A percentile compares a stretch with the other conserved stretches of the same genome.
Conservation (phyloP, 2,888 invertebrate genomes). For the Globia sparganii region DNA sequence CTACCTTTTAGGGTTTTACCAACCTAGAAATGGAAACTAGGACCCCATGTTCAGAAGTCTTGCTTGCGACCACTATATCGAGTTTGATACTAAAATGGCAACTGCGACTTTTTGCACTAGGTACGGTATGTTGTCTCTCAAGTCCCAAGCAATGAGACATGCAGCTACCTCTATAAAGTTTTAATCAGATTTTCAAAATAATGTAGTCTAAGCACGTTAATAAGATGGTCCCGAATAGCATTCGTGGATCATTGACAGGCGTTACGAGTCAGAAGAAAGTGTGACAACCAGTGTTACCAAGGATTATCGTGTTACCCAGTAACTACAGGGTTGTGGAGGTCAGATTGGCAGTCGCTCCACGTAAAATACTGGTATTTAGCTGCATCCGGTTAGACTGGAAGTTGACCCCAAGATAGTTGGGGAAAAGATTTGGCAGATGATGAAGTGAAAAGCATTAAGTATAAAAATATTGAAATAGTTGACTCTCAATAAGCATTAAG, state of each 20-base stretch:
- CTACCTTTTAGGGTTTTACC: background rate
- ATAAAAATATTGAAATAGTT: too few relatives aligned
- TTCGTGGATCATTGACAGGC: too few relatives aligned
- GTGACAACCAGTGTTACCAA: too few relatives aligned
- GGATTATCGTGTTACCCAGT: too few relatives aligned
- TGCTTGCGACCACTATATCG: background rate
- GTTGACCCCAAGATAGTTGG: background rate
- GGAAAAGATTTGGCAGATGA: background rate
- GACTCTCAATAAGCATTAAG: background rate
- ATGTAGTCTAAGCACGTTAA: background rate
- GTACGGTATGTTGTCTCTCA: background rate
- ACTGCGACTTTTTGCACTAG: background rate
- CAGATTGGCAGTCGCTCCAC: too few relatives aligned
- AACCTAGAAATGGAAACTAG: background rate
- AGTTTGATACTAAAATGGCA: background rate
- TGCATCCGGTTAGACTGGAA: background rate
- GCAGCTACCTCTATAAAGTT: background rate
- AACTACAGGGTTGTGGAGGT: too few relatives aligned
- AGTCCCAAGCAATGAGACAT: background rate
- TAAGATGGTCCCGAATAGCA: too few relatives aligned
- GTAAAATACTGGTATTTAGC: background rate
- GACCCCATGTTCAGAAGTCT: background rate
- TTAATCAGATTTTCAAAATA: background rate
- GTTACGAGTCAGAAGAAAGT: too few relatives aligned
- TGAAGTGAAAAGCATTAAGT: too few relatives aligned